These are phyloP conservation scores for Carcharodon carcharias DNA, from an alignment of 2,797 vertebrate genomes.

Conservation along the genomic window DNA sequence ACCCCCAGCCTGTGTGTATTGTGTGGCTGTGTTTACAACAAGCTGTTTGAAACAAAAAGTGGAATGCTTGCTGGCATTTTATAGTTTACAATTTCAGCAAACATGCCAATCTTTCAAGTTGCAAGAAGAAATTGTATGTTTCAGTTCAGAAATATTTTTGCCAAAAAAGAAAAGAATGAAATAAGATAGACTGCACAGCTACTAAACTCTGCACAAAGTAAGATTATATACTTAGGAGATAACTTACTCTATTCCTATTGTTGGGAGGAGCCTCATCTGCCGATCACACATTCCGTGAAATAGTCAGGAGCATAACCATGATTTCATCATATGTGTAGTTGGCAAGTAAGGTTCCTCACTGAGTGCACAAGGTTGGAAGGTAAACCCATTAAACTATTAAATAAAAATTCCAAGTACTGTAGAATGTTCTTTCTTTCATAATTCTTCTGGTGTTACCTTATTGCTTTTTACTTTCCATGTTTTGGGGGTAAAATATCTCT, in stretches of 20 bases:
- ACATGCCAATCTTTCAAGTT: not conserved
- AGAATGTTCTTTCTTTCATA: not conserved
- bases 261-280: not conserved
- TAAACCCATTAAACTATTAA: not conserved
- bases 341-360: not conserved
- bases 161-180: constrained; percentile 4
- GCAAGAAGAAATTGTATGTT: not conserved
- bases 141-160: not conserved
- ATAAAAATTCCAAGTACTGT: not conserved
- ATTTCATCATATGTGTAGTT: not conserved
- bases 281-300: not conserved
- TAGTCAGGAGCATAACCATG: not conserved
- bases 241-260: not conserved
- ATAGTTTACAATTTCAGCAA: not conserved
- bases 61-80: not conserved
- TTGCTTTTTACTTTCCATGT: not conserved
- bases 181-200: not conserved
- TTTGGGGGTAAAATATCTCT: not conserved
- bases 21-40: not conserved
- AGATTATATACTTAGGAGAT: not conserved
- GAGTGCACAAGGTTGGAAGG: not conserved
- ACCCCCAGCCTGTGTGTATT: not conserved
- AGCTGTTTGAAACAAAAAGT: not conserved
- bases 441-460: not conserved
- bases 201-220: not conserved